Conservation (phyloP, 2,797 vertebrate species). For the Schizopygopsis pylzovi region DNA sequence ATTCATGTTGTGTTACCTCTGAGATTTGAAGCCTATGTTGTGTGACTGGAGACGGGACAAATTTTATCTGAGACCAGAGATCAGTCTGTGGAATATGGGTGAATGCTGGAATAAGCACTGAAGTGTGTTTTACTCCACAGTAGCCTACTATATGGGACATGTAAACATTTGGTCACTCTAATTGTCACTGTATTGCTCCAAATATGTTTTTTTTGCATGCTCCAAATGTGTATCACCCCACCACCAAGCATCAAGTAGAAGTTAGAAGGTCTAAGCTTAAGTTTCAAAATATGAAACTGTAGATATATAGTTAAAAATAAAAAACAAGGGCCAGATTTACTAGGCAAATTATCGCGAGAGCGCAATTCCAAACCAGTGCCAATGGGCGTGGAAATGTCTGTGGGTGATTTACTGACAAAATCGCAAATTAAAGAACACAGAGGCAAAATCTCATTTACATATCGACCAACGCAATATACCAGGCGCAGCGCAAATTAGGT, state of each 20-base stretch:
- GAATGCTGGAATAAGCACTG: neutral
- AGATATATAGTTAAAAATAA: neutral
- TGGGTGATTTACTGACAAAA: no score
- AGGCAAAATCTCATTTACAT: neutral
- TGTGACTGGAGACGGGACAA: conserved; percentile 18
- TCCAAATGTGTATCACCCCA: neutral
- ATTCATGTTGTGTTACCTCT: conserved; percentile 15
- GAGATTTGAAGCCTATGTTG: conserved; percentile 15
- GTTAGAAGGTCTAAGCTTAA: neutral
- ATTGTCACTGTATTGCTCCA: neutral
- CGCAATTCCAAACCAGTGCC: no score
- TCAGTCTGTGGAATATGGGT: conserved; percentile 3
- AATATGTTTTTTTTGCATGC: neutral
- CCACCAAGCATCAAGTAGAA: neutral
- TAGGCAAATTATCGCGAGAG: no score
- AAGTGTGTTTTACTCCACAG: neutral
- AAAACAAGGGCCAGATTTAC: neutral
- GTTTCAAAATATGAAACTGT: neutral
- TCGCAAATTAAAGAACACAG: no score
- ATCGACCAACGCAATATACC: neutral
- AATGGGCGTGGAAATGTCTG: no score
- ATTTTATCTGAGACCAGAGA: conserved; percentile 17
- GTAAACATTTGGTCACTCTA: neutral
- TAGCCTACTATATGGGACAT: neutral
- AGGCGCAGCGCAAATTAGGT: neutral